Evolutionary conservation across 1,140 invertebrate species (phyloP).

Genomic region (Sitophilus oryzae): DNA sequence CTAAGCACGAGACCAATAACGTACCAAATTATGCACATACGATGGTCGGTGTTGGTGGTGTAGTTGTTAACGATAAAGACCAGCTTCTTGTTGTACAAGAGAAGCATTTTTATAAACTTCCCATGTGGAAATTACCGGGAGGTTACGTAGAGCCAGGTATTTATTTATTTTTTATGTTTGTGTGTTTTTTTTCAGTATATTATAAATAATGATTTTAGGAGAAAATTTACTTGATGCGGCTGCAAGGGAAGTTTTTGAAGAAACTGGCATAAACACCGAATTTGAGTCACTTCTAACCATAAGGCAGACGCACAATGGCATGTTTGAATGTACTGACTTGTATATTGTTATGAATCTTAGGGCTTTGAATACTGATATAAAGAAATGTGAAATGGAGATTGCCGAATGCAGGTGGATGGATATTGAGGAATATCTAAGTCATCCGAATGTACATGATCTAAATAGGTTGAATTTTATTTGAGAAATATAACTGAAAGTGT

Average conservation of each 20-base stretch:
- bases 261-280: constrained; percentile 73
- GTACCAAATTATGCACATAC: constrained; percentile 80
- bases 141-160: constrained; percentile 82
- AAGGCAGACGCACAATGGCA: constrained; percentile 64
- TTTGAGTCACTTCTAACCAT: constrained; percentile 73
- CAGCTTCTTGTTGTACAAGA: constrained; percentile 78
- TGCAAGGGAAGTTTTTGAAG: constrained; percentile 80
- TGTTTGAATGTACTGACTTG: constrained; percentile 78
- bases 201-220: constrained; percentile 47
- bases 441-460: constrained; percentile 67
- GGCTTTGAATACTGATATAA: constrained; percentile 59
- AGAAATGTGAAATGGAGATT: constrained; percentile 68
- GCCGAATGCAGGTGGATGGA: constrained; percentile 76
- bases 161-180: background rate
- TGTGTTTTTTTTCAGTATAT: background rate
- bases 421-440: constrained; percentile 63
- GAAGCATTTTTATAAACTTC: constrained; percentile 50
- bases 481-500: background rate
- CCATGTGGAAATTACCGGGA: constrained; percentile 84
- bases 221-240: constrained; percentile 76
- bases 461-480: constrained; percentile 49
- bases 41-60: constrained; percentile 78
- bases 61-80: constrained; percentile 70
- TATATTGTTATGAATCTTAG: constrained; percentile 71
- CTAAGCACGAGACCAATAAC: constrained; percentile 55